Evolutionary conservation across 2,113 vertebrate species (phyloP).

Genomic region (Podarcis cretensis): DNA sequence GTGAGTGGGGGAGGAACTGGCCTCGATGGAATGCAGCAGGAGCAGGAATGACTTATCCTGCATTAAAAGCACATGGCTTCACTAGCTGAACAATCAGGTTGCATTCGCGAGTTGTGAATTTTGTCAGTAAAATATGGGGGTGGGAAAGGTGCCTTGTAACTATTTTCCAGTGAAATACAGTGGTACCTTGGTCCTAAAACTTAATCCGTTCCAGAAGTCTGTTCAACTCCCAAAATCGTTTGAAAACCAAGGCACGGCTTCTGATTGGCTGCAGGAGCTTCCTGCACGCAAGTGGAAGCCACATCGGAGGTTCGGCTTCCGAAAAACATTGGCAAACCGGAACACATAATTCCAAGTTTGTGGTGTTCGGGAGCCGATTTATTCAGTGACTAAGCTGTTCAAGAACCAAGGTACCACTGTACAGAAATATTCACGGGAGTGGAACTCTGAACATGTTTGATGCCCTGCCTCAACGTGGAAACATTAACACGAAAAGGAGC

Average conservation of each 20-base stretch:
- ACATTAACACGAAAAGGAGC: not conserved
- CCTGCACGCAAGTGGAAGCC: too few species aligned
- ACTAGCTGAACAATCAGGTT: not conserved
- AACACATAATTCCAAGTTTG: too few species aligned
- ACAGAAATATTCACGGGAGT: not conserved
- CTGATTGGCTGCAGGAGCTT: too few species aligned
- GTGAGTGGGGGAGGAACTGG: conserved; percentile 22
- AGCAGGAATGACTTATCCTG: not conserved
- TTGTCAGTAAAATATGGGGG: not conserved
- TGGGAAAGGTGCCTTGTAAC: not conserved
- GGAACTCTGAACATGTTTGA: not conserved
- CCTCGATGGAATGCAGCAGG: not conserved
- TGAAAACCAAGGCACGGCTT: too few species aligned
- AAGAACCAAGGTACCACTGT: too few species aligned
- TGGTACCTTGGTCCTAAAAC: too few species aligned
- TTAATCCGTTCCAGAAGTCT: too few species aligned
- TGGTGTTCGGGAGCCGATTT: too few species aligned
- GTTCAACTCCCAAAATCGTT: too few species aligned
- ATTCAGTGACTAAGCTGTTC: too few species aligned
- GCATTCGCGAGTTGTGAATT: not conserved
- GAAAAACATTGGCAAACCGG: too few species aligned
- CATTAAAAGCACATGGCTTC: not conserved
- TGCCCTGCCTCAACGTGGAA: not conserved
- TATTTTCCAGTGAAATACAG: not conserved
- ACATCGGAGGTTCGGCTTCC: too few species aligned